Evolutionary conservation across 2,113 vertebrate genomes (phyloP).

Genomic region (Piaya cayana): DNA sequence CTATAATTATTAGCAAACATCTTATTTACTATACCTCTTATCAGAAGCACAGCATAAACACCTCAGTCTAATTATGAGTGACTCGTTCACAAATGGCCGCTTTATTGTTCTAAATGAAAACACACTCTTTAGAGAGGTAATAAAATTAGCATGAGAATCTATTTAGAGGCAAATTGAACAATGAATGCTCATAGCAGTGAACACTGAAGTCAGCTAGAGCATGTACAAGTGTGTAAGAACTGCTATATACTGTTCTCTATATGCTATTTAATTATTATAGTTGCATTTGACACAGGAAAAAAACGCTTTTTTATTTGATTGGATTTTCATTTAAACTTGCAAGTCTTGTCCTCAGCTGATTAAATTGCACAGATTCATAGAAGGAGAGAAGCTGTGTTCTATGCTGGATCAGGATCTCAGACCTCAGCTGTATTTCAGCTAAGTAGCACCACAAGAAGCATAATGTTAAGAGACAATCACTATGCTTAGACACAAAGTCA

Average conservation of each 20-base stretch:
- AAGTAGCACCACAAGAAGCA: not conserved
- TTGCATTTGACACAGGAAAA: not conserved
- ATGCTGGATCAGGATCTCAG: not conserved
- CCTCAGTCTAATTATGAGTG: not conserved
- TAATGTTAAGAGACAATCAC: conserved; percentile 8
- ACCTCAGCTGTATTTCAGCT: not conserved
- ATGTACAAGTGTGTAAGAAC: not conserved
- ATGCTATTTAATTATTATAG: not conserved
- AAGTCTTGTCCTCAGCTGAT: not conserved
- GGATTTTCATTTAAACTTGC: not conserved
- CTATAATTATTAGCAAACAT: not conserved
- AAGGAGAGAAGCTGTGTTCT: not conserved
- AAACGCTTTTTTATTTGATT: not conserved
- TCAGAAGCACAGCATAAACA: not conserved
- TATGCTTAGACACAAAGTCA: not conserved
- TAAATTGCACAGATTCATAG: not conserved
- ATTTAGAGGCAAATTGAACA: not conserved
- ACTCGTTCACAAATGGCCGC: not conserved
- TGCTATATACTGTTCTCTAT: not conserved
- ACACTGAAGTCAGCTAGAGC: not conserved
- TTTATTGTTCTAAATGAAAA: conserved; percentile 36
- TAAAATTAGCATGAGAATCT: not conserved
- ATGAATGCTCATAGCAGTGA: not conserved
- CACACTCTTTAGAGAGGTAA: not conserved
- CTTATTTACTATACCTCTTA: not conserved